These are phyloP conservation scores for Bombus vancouverensis DNA, from an alignment of 1,140 invertebrate genomes.

Conservation along the genomic window DNA sequence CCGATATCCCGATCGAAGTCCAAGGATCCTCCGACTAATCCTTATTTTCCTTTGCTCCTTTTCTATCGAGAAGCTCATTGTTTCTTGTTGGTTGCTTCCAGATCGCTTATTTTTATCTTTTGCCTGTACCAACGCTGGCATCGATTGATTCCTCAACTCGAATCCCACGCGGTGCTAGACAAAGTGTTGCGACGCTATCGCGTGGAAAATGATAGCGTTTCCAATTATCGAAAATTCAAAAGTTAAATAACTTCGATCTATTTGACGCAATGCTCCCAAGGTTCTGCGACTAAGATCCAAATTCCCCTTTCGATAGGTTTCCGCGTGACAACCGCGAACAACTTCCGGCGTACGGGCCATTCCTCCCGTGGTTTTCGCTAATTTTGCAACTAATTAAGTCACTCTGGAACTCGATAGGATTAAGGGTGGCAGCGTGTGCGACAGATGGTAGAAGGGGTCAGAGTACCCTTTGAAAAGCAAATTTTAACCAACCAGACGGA, in stretches of 20 bases:
- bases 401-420: slow-evolving; percentile 54
- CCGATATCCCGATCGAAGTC: background rate
- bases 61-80: background rate
- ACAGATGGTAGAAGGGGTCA: background rate
- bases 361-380: slow-evolving; percentile 58
- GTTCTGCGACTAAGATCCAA: background rate
- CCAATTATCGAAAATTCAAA: background rate
- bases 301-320: background rate
- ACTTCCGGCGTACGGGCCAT: slow-evolving; percentile 19
- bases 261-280: background rate
- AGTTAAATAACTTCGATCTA: background rate
- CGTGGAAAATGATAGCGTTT: too few species aligned
- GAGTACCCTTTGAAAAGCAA: slow-evolving; percentile 55
- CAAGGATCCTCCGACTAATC: background rate
- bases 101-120: background rate
- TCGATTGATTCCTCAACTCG: background rate
- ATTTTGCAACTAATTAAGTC: slow-evolving; percentile 72
- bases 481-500: slow-evolving; percentile 44
- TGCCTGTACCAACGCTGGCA: too few species aligned
- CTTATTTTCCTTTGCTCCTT: background rate
- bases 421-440: slow-evolving; percentile 13
- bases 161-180: background rate
- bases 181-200: background rate
- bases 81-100: background rate
- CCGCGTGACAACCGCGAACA: background rate